phyloP scores from a whole-genome alignment of 2,113 vertebrate species.

The Cercocebus atys region DNA sequence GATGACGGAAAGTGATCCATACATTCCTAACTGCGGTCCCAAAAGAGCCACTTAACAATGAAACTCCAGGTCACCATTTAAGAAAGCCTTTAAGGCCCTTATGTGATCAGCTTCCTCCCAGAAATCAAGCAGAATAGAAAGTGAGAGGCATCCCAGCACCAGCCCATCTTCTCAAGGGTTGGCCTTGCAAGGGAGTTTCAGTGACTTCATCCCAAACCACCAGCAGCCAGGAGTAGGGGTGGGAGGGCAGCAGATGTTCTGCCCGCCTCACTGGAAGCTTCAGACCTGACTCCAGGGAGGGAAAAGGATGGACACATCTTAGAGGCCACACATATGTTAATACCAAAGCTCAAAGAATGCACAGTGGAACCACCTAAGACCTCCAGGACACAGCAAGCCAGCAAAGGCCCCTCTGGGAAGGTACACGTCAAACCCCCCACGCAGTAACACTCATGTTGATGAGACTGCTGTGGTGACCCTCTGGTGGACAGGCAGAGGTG shows the following conservation, averaged over 20 bases:
- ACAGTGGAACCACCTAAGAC: background rate
- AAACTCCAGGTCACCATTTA: conserved; percentile 24
- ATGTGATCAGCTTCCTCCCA: background rate
- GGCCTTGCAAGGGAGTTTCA: background rate
- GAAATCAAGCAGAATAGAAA: background rate
- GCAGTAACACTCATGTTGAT: background rate
- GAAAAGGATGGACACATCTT: background rate
- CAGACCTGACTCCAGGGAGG: background rate
- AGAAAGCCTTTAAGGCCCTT: background rate
- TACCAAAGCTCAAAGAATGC: background rate
- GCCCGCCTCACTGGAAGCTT: background rate
- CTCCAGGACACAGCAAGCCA: background rate
- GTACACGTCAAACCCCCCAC: background rate
- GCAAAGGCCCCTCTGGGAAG: background rate
- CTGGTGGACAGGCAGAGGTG: background rate
- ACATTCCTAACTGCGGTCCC: conserved; percentile 33
- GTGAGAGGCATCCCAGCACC: background rate
- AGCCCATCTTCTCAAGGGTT: background rate
- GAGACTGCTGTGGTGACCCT: background rate
- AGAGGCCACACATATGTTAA: background rate
- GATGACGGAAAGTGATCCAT: background rate
- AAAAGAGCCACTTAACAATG: conserved; percentile 3
- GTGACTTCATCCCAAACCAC: background rate
- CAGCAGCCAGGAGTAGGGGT: background rate
- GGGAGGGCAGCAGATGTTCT: background rate